Conservation (phyloP, 2,797 vertebrate species). For the Halcyon leucocephala region DNA sequence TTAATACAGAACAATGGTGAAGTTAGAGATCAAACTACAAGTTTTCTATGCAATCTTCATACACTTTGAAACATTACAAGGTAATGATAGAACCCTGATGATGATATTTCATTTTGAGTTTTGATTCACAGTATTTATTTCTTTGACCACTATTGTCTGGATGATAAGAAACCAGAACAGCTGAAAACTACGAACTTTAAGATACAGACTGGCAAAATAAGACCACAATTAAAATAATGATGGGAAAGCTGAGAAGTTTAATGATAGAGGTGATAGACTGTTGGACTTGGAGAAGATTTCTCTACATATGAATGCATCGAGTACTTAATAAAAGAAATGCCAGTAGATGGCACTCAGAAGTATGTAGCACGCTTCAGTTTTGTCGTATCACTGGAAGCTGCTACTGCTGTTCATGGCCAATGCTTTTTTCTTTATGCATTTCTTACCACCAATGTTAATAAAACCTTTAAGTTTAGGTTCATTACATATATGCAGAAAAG, state of each 20-base stretch:
- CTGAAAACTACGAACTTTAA: conserved; percentile 13
- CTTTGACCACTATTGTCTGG: not conserved
- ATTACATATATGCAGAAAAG: not conserved
- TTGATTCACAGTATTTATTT: conserved; percentile 11
- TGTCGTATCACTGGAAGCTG: not conserved
- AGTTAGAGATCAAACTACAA: not conserved
- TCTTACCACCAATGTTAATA: not conserved
- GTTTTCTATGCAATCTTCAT: not conserved
- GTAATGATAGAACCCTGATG: not conserved
- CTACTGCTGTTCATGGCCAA: not conserved
- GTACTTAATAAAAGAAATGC: not conserved
- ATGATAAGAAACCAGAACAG: not conserved
- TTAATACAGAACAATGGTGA: not conserved
- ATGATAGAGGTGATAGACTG: not conserved
- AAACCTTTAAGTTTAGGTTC: not conserved
- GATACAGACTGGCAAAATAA: not conserved
- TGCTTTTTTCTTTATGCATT: not conserved
- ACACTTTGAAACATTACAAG: not conserved
- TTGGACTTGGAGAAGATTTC: not conserved
- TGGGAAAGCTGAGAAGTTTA: not conserved
- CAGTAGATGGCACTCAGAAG: not conserved
- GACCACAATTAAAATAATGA: not conserved
- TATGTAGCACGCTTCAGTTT: not conserved
- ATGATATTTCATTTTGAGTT: not conserved
- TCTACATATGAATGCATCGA: not conserved